phyloP scores from a whole-genome alignment of 1,140 invertebrate species.

The Aphidius gifuensis region DNA sequence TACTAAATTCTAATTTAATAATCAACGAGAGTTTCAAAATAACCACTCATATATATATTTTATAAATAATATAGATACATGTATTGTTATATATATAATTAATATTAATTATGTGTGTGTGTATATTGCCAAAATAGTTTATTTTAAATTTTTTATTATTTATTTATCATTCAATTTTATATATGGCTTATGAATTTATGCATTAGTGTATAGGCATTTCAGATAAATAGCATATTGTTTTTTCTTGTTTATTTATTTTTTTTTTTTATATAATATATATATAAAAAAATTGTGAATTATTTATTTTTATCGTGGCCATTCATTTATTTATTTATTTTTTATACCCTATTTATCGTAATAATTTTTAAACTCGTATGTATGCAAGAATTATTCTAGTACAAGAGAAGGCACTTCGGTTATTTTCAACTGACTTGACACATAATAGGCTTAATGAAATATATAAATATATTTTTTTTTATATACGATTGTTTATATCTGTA shows the following conservation, averaged over 20 bases:
- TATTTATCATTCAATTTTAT: constrained; percentile 5
- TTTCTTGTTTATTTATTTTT: background rate
- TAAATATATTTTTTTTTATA: background rate
- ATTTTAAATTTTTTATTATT: constrained; percentile 12
- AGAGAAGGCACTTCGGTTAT: constrained; percentile 55
- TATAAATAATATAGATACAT: constrained; percentile 55
- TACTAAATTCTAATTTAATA: background rate
- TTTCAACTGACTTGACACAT: constrained; percentile 28
- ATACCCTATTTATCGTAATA: background rate
- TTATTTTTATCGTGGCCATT: no score
- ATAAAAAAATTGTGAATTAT: no score
- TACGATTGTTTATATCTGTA: background rate
- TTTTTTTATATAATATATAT: background rate
- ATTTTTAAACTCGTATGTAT: constrained; percentile 9
- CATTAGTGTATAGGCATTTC: constrained; percentile 38
- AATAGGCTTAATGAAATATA: constrained; percentile 23
- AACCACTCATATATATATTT: constrained; percentile 23
- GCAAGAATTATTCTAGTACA: constrained; percentile 40
- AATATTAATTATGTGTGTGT: constrained; percentile 32
- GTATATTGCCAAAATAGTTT: constrained; percentile 16
- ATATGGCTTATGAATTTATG: constrained; percentile 30
- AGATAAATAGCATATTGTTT: constrained; percentile 28
- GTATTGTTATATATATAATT: constrained; percentile 53
- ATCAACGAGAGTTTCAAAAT: no score
- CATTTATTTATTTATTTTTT: background rate